Evolutionary conservation across 2,113 vertebrate genomes (phyloP).

Genomic region (Archilochus colubris): DNA sequence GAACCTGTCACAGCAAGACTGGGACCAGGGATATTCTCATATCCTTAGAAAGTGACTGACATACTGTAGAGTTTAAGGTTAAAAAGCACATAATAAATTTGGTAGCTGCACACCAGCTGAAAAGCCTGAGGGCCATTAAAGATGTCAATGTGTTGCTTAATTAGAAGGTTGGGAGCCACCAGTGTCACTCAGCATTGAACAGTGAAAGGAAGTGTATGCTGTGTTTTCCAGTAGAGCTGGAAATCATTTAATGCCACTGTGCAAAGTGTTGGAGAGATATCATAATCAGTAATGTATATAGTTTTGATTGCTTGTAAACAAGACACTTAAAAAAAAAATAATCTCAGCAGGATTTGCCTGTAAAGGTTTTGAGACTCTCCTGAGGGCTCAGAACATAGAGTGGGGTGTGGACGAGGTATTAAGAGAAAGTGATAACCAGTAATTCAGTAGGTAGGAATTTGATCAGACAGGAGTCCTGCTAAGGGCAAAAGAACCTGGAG

Average conservation of each 20-base stretch:
- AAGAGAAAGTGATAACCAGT: not conserved
- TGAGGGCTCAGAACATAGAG: not conserved
- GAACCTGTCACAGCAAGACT: not conserved
- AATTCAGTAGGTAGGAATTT: not conserved
- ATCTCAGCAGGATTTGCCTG: not conserved
- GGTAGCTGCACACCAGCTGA: not conserved
- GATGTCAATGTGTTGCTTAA: not conserved
- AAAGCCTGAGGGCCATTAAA: not conserved
- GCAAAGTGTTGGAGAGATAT: not conserved
- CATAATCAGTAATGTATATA: not conserved
- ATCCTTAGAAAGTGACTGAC: not conserved
- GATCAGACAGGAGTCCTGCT: not conserved
- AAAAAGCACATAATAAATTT: not conserved
- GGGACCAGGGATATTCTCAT: not conserved
- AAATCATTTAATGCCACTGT: not conserved
- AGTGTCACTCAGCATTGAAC: not conserved
- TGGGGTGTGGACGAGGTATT: not conserved
- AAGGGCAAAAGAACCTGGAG: not conserved
- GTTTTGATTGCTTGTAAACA: not conserved
- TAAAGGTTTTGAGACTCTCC: not conserved
- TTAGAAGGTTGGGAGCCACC: not conserved
- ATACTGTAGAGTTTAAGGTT: not conserved
- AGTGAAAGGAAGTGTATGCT: rapidly evolving
- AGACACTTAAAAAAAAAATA: not conserved
- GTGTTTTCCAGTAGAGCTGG: not conserved